Base-by-base conservation (phyloP, 2,113 vertebrate genomes). In the Microtus ochrogaster region DNA sequence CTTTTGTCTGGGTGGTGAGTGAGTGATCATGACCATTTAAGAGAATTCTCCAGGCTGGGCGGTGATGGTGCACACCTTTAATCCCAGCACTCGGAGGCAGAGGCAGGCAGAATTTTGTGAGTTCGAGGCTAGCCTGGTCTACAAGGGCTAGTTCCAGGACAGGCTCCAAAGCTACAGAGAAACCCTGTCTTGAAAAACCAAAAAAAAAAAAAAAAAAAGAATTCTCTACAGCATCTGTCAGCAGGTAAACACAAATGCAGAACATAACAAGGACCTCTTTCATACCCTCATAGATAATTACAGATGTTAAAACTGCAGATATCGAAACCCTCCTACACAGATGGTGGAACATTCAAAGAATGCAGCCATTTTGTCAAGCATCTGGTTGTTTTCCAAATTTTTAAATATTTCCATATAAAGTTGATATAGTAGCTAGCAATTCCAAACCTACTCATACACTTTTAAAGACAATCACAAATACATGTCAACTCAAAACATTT, bases 381-480 rank as follows among this genome's bases (percentile, higher is more conserved):
- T 55, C 65, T 91, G 39, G 22, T 30, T 84, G 0, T n/a, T 92
- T 24, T n/a, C 74, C 47, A 92, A 68, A 85, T 74, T 19, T 7
- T 17, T 90, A 92, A 86, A 66, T 66, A 68, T 24, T 86, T 68
- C 55, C 30, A 63, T 63, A 84, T 61, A 74, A n/a, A 61, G 14
- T 61, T 39, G 44, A 1, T 17, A 39, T 26, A 30, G 24, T 36
- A 92, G 11, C 55, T 22, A 95, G 33, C 3, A 76, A 61, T 92
- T 86, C 33, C 4, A 87, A 66, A n/a, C 36, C 33, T 49, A 81
- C 5, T 85, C 74, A 14, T 79, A 41, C 21, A 85, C 39, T 33
- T 70, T n/a, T 72, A 28, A 77, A 88, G 68, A 77, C 61, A 72
- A 77, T 65, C 72, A 44, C 61, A 90, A 84, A 77, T 91, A 3